Conservation (phyloP, 2,888 invertebrate genomes). For the Drosophila formosana region DNA sequence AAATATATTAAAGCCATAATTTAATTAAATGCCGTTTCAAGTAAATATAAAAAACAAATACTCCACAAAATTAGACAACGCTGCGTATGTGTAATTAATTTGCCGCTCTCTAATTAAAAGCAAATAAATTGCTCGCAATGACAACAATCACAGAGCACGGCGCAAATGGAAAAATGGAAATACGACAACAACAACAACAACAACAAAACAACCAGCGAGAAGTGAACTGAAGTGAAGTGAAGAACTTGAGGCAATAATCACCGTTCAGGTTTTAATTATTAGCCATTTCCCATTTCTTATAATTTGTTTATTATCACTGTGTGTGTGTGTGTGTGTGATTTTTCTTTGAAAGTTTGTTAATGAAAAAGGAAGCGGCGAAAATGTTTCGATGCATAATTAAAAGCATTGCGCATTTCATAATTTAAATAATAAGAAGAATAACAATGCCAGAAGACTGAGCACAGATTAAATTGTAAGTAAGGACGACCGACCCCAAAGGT, state of each 20-base stretch:
- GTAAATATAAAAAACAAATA: constrained; percentile 15
- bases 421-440: constrained; percentile 68
- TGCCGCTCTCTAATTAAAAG: constrained; percentile 58
- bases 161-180: not conserved
- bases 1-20: constrained; percentile 58
- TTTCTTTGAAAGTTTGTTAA: constrained; percentile 36
- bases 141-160: constrained; percentile 4
- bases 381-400: constrained; percentile 70
- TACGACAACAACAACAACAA: not conserved
- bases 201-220: not conserved
- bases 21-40: constrained; percentile 56
- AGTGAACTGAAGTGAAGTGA: not conserved
- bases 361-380: constrained; percentile 36
- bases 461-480: constrained; percentile 54
- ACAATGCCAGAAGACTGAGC: constrained; percentile 53
- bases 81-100: constrained; percentile 53
- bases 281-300: constrained; percentile 8
- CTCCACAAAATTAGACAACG: not conserved
- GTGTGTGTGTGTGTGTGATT: not conserved
- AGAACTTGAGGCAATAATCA: constrained; percentile 41
- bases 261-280: constrained; percentile 37
- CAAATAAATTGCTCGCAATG: constrained; percentile 45
- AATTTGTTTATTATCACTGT: not conserved
- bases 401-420: constrained; percentile 63
- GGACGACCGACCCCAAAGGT: constrained; percentile 24